Percentiles rank a stretch among this genome's conserved stretches.
Evolutionary conservation across 2,113 vertebrate species (phyloP).

Genomic region (Rousettus leschenaultii): DNA sequence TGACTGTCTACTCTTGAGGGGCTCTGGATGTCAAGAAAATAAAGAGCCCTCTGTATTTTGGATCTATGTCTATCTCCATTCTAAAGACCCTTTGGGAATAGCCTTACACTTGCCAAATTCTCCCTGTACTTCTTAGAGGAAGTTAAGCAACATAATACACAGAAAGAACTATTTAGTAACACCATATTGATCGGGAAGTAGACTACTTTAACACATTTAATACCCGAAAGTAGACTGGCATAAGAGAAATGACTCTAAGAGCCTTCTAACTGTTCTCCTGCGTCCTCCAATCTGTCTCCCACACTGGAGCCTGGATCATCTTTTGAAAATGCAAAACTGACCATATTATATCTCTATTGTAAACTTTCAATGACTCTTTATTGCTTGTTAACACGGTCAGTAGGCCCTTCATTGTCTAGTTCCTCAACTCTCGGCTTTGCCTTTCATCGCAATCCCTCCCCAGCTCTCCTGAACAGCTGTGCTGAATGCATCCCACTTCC

Average conservation of each 20-base stretch:
- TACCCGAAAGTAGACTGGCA: neutral
- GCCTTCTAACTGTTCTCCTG: neutral
- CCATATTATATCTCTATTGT: neutral
- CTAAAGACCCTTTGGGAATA: neutral
- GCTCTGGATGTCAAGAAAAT: neutral
- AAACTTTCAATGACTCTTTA: neutral
- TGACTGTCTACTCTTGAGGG: neutral
- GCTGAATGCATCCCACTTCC: neutral
- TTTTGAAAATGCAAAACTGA: neutral
- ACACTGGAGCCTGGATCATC: neutral
- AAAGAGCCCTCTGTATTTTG: neutral
- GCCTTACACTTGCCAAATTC: neutral
- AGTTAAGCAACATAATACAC: neutral
- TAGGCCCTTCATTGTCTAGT: neutral
- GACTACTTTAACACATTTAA: neutral
- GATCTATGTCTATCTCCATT: neutral
- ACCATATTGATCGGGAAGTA: neutral
- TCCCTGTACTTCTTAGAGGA: neutral
- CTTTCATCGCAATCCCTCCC: neutral
- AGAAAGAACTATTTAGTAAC: neutral
- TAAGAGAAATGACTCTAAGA: neutral
- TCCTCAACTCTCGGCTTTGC: neutral
- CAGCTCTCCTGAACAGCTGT: neutral
- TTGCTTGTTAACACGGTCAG: neutral
- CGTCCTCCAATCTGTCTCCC: neutral